A percentile compares a stretch with the other conserved stretches of the same genome.
These are phyloP conservation scores for Monodelphis domestica DNA, from an alignment of 2,797 vertebrate species.

Conservation along the genomic window DNA sequence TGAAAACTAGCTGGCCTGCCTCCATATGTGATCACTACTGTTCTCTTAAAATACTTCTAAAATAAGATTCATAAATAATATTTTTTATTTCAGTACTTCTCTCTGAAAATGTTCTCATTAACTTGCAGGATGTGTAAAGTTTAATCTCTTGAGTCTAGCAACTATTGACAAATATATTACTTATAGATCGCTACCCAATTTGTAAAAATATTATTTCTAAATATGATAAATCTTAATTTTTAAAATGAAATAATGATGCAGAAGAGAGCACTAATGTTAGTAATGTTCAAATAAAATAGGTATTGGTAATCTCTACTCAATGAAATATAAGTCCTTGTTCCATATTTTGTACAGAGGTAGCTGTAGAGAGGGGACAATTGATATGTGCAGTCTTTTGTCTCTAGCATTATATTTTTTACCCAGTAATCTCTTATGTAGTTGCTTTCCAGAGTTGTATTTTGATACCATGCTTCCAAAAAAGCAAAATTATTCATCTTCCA, in stretches of 20 bases:
- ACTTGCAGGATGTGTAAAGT: neutral
- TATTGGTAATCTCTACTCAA: neutral
- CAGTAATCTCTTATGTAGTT: neutral
- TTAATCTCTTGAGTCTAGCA: constrained; percentile 42
- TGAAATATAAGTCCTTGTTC: neutral
- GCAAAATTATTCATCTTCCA: neutral
- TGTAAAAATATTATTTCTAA: constrained; percentile 20
- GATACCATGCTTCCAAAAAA: constrained; percentile 18
- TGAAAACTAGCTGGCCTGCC: constrained; percentile 10
- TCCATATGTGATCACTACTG: neutral
- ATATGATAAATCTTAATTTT: neutral
- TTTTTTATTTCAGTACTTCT: neutral
- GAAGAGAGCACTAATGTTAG: neutral
- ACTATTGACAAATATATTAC: constrained; percentile 24
- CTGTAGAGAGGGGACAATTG: neutral
- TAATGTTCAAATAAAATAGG: neutral
- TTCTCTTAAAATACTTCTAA: constrained; percentile 15
- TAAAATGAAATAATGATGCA: neutral
- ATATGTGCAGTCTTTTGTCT: neutral
- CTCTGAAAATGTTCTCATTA: constrained; percentile 24
- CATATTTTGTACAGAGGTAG: neutral
- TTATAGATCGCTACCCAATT: neutral
- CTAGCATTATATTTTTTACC: neutral
- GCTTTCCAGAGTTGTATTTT: neutral
- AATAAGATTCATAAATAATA: constrained; percentile 42